Evolutionary conservation across 2,113 vertebrate genomes (phyloP), one percentile per base, ranked within the genome.

Genomic region (Sclerurus mexicanus): DNA sequence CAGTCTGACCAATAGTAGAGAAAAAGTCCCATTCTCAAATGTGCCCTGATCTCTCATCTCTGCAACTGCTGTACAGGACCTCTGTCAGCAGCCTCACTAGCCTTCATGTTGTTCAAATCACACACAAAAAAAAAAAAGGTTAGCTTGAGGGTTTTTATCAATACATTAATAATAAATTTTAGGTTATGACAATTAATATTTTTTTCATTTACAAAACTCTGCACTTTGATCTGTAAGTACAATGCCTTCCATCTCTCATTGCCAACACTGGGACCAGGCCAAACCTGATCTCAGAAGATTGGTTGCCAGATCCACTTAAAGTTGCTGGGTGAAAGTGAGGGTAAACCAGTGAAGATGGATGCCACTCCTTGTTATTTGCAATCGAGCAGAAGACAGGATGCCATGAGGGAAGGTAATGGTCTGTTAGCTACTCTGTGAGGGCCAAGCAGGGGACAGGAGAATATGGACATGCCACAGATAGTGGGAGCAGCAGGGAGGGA

Each of bases 331-430:
- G 59, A 91, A 94, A 83, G 30, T 35, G 78, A 73, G 81, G 37
- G 58, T 85, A 85, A 89, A 77, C 31, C 81, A 76, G 58, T 63
- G 63, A 88, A 92, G 88, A 92, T 62, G 50, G 79, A 92, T 93
- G 76, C 76, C 53, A 83, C 66, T 79, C 58, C 55, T 71, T 63
- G 47, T 90, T 86, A 71, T 81, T 55, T 84, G 76, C 55, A 84
- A 15, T 84, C 1, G 0, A 55, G 64, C 59, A 76, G 87, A 83
- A 94, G 93, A 91, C 63, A 77, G 40, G 31, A 83, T 94, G 62
- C 46, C 82, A 71, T 83, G 87, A 83, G 85, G 53, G 75, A 93
- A 93, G 22, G 63, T 86, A 93, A 95, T 88, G 93, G 91, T 74
- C 87, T 15, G 33, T 96, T 84, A 94, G 79, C 64, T 88, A 40